Percentiles rank a stretch among this genome's conserved stretches.
These are phyloP conservation scores for Gobionotothen gibberifrons DNA, from an alignment of 2,797 vertebrate species.

Conservation along the genomic window DNA sequence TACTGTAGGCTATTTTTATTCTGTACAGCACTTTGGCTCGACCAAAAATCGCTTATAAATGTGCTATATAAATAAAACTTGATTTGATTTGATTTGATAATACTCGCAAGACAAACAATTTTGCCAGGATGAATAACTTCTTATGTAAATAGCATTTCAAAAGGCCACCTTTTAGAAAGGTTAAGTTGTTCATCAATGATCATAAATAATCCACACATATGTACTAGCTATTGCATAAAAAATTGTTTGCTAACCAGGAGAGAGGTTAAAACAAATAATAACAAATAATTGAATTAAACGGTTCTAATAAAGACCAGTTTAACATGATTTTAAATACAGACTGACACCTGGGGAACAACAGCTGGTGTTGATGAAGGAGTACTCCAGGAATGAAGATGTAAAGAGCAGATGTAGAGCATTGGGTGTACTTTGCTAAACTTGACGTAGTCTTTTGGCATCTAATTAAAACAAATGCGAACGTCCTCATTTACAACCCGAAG, in stretches of 20 bases:
- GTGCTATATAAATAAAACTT: no score
- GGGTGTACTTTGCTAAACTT: neutral
- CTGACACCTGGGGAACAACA: neutral
- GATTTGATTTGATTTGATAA: no score
- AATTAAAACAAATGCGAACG: constrained; percentile 38
- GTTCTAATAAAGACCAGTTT: neutral
- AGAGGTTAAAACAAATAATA: neutral
- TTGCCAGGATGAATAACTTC: neutral
- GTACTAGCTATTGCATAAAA: neutral
- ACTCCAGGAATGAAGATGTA: no score
- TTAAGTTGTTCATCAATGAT: no score
- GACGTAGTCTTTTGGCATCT: constrained; percentile 27
- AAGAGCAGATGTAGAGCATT: neutral
- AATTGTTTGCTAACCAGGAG: neutral
- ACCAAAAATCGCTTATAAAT: no score
- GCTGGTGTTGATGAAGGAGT: neutral
- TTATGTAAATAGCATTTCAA: neutral
- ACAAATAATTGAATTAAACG: neutral
- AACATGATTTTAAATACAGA: neutral
- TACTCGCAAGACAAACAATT: neutral
- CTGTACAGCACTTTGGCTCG: no score
- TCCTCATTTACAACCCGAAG: constrained; percentile 49
- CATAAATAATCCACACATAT: no score
- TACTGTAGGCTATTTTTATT: no score
- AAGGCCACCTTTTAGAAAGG: neutral